Percentiles rank a stretch among this genome's conserved stretches.
Evolutionary conservation across 2,797 vertebrate genomes (phyloP).

Genomic region (Xenopus petersii): DNA sequence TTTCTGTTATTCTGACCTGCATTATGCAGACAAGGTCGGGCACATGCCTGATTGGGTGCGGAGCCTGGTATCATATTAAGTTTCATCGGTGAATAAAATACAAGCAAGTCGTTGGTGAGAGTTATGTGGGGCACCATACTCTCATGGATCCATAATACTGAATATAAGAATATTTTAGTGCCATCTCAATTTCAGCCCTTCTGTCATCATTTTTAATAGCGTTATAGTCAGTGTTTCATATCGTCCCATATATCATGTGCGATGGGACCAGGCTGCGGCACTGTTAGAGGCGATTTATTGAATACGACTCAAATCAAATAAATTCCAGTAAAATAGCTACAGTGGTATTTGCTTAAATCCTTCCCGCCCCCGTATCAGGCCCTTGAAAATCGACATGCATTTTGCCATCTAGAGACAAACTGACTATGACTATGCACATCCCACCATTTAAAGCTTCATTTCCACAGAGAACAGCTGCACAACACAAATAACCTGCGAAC

Average conservation of each 20-base stretch:
- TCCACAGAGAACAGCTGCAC: constrained; percentile 47
- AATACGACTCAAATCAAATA: constrained; percentile 47
- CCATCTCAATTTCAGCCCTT: constrained; percentile 67
- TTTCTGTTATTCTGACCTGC: constrained; percentile 56
- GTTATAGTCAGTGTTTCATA: constrained; percentile 64
- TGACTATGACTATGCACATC: constrained; percentile 48
- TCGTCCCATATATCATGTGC: constrained; percentile 58
- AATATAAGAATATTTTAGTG: constrained; percentile 63
- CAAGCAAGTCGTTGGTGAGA: constrained; percentile 51
- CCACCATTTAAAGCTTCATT: constrained; percentile 45
- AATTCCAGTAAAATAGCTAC: constrained; percentile 35
- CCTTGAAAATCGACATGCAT: constrained; percentile 48
- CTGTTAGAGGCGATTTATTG: constrained; percentile 62
- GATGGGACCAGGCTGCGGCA: constrained; percentile 52
- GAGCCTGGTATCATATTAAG: constrained; percentile 57
- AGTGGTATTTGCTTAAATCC: constrained; percentile 43
- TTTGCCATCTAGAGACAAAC: constrained; percentile 46
- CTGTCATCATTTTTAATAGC: constrained; percentile 59
- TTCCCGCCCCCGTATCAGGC: constrained; percentile 7
- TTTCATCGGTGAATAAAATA: constrained; percentile 58
- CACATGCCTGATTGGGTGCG: constrained; percentile 65
- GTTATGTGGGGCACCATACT: constrained; percentile 62
- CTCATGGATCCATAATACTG: constrained; percentile 54
- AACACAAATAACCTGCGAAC: constrained; percentile 29
- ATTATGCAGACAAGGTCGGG: constrained; percentile 61